Evolutionary conservation across 2,113 vertebrate species (phyloP).

Genomic region (Romanogobio albipinnatus): DNA sequence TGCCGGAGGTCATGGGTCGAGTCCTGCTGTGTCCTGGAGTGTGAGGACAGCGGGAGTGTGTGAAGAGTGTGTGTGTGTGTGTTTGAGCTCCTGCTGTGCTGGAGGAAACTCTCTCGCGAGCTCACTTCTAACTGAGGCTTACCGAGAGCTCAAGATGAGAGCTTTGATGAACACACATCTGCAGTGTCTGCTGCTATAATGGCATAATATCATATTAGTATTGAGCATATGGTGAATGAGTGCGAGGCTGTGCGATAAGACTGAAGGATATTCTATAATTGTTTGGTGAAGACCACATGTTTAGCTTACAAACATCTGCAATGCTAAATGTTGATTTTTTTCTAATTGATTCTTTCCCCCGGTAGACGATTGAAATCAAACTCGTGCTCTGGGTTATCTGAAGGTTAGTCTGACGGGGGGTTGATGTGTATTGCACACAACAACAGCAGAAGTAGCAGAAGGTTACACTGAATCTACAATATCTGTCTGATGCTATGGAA

Average conservation of each 20-base stretch:
- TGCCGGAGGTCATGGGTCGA: conserved; percentile 1
- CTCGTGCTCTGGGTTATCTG: background rate
- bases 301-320: background rate
- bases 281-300: background rate
- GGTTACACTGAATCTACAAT: background rate
- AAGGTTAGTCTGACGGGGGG: background rate
- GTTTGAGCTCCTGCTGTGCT: conserved; percentile 30
- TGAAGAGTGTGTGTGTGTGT: background rate
- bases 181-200: background rate
- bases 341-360: background rate
- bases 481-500: background rate
- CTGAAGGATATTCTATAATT: background rate
- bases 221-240: conserved; percentile 1
- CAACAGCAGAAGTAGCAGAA: background rate
- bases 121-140: background rate
- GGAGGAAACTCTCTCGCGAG: background rate
- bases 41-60: background rate
- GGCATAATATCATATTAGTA: background rate
- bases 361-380: background rate
- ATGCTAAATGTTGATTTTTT: background rate
- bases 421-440: background rate
- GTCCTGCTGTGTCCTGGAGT: conserved; percentile 32
- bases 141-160: background rate
- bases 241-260: background rate
- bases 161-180: conserved; percentile 8